These are phyloP conservation scores for Vandiemenella viatica DNA, from an alignment of 2,888 invertebrate species.

Conservation along the genomic window DNA sequence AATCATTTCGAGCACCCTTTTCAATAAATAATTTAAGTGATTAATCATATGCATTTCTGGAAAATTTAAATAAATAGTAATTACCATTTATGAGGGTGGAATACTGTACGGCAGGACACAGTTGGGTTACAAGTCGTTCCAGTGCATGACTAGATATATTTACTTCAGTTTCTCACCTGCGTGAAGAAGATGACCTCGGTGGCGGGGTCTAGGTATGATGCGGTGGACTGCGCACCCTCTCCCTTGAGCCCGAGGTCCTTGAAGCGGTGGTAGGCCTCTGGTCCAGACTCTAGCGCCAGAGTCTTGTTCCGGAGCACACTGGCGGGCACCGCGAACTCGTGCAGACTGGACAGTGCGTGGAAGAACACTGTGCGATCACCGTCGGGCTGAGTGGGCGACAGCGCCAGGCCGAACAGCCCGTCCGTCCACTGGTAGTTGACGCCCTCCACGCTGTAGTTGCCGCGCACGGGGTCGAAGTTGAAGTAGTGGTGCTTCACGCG, in stretches of 20 bases:
- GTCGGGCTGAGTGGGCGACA: slow-evolving; percentile 45
- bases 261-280: slow-evolving; percentile 26
- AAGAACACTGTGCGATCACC: slow-evolving; percentile 61
- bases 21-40: too few species aligned
- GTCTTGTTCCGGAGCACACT: slow-evolving; percentile 49
- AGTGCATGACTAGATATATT: too few species aligned
- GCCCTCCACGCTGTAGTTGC: slow-evolving; percentile 56
- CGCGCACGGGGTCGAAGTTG: slow-evolving; percentile 52
- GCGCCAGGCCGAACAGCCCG: slow-evolving; percentile 57
- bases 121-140: too few species aligned
- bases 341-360: slow-evolving; percentile 61
- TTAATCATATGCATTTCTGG: too few species aligned
- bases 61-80: too few species aligned
- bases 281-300: slow-evolving; percentile 36
- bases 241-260: slow-evolving; percentile 53
- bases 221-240: slow-evolving; percentile 55
- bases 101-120: too few species aligned
- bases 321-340: slow-evolving; percentile 62
- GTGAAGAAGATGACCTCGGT: slow-evolving; percentile 62
- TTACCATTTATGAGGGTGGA: too few species aligned
- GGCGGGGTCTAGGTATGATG: slow-evolving; percentile 51
- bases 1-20: too few species aligned
- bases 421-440: slow-evolving; percentile 60
- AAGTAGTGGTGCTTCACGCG: slow-evolving; percentile 51
- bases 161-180: too few species aligned